Evolutionary conservation across 1,140 invertebrate species (phyloP).

Genomic region (Lordiphosa clarofinis): DNA sequence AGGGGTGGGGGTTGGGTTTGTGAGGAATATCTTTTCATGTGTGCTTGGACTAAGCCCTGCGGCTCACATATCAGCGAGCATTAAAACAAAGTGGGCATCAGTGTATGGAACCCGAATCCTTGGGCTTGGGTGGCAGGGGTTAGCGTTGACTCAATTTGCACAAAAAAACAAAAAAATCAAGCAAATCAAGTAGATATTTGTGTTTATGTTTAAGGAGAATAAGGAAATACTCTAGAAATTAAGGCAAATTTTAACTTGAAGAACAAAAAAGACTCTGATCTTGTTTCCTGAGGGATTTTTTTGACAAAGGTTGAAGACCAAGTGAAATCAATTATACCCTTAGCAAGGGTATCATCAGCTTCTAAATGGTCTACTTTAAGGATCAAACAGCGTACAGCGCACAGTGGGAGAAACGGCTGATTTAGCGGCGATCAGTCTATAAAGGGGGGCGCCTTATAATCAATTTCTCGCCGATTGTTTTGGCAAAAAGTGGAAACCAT

Average conservation of each 20-base stretch:
- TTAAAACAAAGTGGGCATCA: conserved; percentile 75
- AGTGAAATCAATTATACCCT: too few relatives aligned
- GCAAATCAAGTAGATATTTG: conserved; percentile 6
- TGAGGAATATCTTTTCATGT: conserved; percentile 1
- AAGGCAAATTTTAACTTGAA: background rate
- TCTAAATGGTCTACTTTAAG: too few relatives aligned
- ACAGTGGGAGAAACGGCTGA: too few relatives aligned
- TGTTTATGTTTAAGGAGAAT: conserved; percentile 1
- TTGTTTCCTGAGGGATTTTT: too few relatives aligned
- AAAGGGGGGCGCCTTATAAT: background rate
- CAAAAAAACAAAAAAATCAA: conserved; percentile 37
- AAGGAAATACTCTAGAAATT: background rate
- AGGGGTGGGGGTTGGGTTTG: conserved; percentile 7
- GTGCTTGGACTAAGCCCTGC: conserved; percentile 64
- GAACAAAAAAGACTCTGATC: too few relatives aligned
- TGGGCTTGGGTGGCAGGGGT: conserved; percentile 18
- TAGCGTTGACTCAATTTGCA: conserved; percentile 53
- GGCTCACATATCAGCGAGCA: conserved; percentile 74
- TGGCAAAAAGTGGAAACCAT: background rate
- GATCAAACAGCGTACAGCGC: too few relatives aligned
- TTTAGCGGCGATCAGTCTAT: too few relatives aligned
- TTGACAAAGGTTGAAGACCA: too few relatives aligned
- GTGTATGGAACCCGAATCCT: conserved; percentile 56
- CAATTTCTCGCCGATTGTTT: conserved; percentile 16
- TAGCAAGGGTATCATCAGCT: too few relatives aligned